phyloP scores from a whole-genome alignment of 2,888 invertebrate species.

The Cotesia congregata region DNA sequence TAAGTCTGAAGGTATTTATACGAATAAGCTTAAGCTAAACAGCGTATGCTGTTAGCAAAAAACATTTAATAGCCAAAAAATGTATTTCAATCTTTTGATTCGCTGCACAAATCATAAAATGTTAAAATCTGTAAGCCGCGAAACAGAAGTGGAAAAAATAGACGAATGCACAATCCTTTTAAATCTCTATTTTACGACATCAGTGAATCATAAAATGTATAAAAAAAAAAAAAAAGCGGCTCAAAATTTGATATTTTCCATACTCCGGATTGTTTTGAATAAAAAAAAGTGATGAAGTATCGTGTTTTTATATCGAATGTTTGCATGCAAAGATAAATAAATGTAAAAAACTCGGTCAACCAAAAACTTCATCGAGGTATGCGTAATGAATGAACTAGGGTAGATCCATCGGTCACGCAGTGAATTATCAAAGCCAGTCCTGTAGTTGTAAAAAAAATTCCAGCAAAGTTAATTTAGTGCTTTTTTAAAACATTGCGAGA shows the following conservation, averaged over 20 bases:
- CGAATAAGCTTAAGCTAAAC: too few species aligned
- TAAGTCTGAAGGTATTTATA: too few species aligned
- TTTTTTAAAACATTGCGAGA: conserved; percentile 7
- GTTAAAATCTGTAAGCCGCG: neutral
- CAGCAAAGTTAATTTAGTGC: conserved; percentile 26
- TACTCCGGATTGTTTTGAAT: neutral
- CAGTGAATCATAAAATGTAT: neutral
- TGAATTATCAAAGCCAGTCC: conserved; percentile 29
- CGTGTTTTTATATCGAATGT: conserved; percentile 3
- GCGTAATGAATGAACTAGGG: conserved; percentile 23
- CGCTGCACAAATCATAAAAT: neutral
- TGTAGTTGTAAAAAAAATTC: conserved; percentile 24
- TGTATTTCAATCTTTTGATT: neutral
- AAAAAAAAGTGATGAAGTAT: conserved; percentile 2
- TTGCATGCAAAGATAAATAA: conserved; percentile 29
- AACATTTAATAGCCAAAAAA: neutral
- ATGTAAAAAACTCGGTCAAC: conserved; percentile 16
- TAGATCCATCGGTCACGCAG: conserved; percentile 20
- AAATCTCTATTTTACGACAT: neutral
- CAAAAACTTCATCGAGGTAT: conserved; percentile 29
- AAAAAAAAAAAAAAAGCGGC: too few species aligned
- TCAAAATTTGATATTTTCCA: neutral
- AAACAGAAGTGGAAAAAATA: neutral
- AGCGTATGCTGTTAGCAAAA: neutral
- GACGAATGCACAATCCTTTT: neutral